Base-by-base conservation (phyloP, 2,888 invertebrate genomes). In the Philonicus albiceps region DNA sequence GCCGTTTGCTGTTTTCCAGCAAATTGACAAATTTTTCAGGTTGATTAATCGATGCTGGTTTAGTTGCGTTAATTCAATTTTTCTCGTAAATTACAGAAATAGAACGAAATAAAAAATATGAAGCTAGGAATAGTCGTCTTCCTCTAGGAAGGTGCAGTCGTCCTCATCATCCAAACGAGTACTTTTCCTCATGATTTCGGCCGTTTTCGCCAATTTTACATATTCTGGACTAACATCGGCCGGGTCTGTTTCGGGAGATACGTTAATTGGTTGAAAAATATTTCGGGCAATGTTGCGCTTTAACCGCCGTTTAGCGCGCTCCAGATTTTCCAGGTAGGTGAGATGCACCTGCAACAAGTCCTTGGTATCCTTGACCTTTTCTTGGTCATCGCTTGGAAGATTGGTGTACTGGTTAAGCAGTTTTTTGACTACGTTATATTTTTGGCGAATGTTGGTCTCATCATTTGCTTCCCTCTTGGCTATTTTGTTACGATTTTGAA, bases 351-450 rank as follows among this genome's bases (percentile, higher is more conserved):
- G 88, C 30, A 92, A 87, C 34, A 89, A 90, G 30, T 91, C 90
- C 3, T 90, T 90, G 22, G 91, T 87, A 2, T 64, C 85, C 0
- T 88, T 87, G 4, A 88, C 89, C 8, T 89, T 88, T 1, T 88
- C 86, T 74, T 92, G 91, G 49, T 92, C 91, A 13, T 90, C 89
- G 4, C 78, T 19, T 0, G 91, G 89, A 30, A 92, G 86, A 3
- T 90, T 89, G 6, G 91, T 90, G 86, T 91, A 92, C 87, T 91
- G 89, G 0, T 88, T 88, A 3, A 92, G 87, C 3, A 92, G 87
- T 85, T 92, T 92, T 87, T 91, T 91, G 1, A 92, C 91, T 8
- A 90, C 89, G 19, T 89, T 88, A 0, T 91, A 90, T 64, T 91
- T 90, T 37, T 90, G 88, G 8, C 90, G 90, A 6, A 91, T 88